phyloP scores from a whole-genome alignment of 1,140 invertebrate species.

The Bombus affinis region DNA sequence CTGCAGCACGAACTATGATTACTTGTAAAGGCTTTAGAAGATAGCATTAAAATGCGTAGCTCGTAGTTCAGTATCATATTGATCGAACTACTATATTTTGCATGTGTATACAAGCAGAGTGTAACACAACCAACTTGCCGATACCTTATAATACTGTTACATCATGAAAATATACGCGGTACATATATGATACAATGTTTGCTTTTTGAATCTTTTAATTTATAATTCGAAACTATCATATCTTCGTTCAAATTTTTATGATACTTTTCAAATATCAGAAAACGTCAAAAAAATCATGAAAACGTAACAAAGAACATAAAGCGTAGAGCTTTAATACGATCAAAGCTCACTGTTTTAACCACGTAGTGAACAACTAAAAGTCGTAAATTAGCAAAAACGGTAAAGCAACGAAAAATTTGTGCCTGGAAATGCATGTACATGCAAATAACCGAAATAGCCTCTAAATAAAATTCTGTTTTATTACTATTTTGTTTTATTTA shows the following conservation, averaged over 20 bases:
- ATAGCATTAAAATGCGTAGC: slow-evolving; percentile 33
- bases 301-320: background rate
- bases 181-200: background rate
- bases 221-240: background rate
- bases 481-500: background rate
- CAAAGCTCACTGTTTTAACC: background rate
- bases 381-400: background rate
- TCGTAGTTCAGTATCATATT: slow-evolving; percentile 7
- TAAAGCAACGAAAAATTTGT: background rate
- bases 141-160: slow-evolving; percentile 13
- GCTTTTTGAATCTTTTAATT: background rate
- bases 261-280: background rate
- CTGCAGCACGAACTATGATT: background rate
- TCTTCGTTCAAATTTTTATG: background rate
- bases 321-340: background rate
- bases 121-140: slow-evolving; percentile 6
- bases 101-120: background rate
- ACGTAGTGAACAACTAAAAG: background rate
- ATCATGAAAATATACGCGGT: background rate
- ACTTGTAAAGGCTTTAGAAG: background rate
- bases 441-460: background rate
- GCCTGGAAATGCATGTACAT: background rate
- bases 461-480: background rate
- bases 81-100: slow-evolving; percentile 3
- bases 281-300: background rate